phyloP scores from a whole-genome alignment of 2,113 vertebrate genomes.

The Phycodurus eques region DNA sequence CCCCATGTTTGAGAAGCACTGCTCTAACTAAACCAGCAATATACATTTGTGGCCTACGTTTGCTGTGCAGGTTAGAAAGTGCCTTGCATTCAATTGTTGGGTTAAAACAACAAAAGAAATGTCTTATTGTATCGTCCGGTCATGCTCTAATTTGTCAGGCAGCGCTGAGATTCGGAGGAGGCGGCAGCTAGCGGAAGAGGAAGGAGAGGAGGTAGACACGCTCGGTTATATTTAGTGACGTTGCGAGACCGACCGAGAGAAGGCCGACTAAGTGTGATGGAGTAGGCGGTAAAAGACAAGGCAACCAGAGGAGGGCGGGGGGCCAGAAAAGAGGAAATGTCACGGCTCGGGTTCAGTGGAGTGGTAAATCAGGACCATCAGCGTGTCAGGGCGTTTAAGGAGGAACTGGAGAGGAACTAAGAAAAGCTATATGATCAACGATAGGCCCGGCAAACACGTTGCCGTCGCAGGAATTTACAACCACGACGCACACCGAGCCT shows the following conservation, averaged over 20 bases:
- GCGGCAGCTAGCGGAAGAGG: constrained; percentile 48
- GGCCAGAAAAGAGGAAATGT: constrained; percentile 65
- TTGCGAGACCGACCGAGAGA: constrained; percentile 55
- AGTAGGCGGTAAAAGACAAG: constrained; percentile 31
- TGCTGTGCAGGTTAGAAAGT: constrained; percentile 43
- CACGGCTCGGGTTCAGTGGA: constrained; percentile 70
- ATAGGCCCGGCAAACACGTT: constrained; percentile 41
- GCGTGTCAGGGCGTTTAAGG: constrained; percentile 66
- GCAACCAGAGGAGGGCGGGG: constrained; percentile 38
- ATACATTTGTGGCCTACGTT: not conserved
- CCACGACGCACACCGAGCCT: constrained; percentile 22
- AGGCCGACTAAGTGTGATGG: constrained; percentile 46
- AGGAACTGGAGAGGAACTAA: constrained; percentile 60
- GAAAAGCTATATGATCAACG: constrained; percentile 60
- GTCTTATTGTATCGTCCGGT: constrained; percentile 67
- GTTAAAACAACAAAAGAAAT: constrained; percentile 46
- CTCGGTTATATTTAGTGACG: constrained; percentile 68
- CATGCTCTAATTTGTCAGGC: constrained; percentile 68
- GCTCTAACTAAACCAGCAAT: not conserved
- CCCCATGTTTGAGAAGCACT: not conserved
- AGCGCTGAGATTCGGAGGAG: constrained; percentile 57
- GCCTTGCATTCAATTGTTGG: constrained; percentile 68
- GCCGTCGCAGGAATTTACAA: constrained; percentile 39
- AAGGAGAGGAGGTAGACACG: constrained; percentile 53
- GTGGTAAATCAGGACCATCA: constrained; percentile 71